Evolutionary conservation across 2,888 invertebrate genomes (phyloP).

Genomic region (Fragum fragum): DNA sequence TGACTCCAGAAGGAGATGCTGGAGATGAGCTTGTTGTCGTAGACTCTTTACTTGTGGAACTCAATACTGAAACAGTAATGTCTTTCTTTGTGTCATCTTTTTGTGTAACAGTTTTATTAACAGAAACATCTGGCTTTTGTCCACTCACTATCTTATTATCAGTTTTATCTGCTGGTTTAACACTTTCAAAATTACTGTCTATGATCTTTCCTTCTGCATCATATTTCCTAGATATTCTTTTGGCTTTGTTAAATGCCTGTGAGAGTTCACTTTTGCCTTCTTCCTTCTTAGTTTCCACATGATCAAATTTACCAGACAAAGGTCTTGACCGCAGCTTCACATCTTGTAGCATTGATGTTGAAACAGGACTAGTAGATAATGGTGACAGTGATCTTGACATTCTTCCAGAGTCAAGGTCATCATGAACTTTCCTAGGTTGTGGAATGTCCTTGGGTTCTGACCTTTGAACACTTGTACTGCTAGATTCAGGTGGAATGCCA

Average conservation of each 20-base stretch:
- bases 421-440: constrained; percentile 22
- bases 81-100: constrained; percentile 23
- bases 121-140: constrained; percentile 21
- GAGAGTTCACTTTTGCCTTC: constrained; percentile 65
- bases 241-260: constrained; percentile 70
- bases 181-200: constrained; percentile 25
- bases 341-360: constrained; percentile 57
- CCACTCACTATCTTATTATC: background rate
- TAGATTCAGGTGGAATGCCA: constrained; percentile 38
- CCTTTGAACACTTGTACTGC: constrained; percentile 31
- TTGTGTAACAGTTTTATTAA: constrained; percentile 12
- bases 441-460: constrained; percentile 61
- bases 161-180: constrained; percentile 21
- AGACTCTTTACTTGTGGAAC: constrained; percentile 8
- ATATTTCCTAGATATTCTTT: constrained; percentile 67
- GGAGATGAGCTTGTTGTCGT: constrained; percentile 26
- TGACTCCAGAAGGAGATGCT: constrained; percentile 48
- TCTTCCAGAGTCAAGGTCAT: constrained; percentile 38
- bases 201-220: constrained; percentile 59
- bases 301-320: constrained; percentile 54
- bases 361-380: constrained; percentile 65
- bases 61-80: constrained; percentile 17
- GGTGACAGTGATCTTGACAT: constrained; percentile 58
- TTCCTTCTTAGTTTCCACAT: constrained; percentile 41
- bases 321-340: constrained; percentile 63